Base-by-base conservation (phyloP, 2,797 vertebrate genomes). In the Gymnothorax javanicus region DNA sequence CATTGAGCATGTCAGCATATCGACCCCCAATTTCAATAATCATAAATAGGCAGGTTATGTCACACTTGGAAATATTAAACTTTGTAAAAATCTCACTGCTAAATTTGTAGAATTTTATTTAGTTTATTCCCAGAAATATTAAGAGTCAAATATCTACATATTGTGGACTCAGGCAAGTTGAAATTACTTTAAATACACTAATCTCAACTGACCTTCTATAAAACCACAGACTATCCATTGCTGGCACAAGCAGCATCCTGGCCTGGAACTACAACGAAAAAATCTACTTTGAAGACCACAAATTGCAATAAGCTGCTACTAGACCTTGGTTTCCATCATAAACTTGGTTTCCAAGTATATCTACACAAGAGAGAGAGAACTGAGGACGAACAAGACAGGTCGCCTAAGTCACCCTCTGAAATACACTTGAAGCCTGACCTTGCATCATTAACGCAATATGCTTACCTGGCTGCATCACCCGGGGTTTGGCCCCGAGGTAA, bases 391-490 rank as follows among this genome's bases (percentile, higher is more conserved):
- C 23, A 85, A 20, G 69, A 11, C 25, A 83, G 58, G 57, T 12
- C 7, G 23, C n/a, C 67, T 73, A 27, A 33, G 54, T 43, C 17
- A 27, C 9, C 0, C 57, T 7, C 17, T n/a, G 56, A 81, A 81
- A 33, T 20, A 56, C 33, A 77, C 1, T 52, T 56, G 73, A 0
- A 27, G 17, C 7, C n/a, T 57, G 17, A 50, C 71, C n/a, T 75
- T 67, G 11, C 43, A 50, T 56, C 20, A 79, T 62, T 9, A n/a
- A 87, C 60, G 75, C 82, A 83, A 82, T 85, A 88, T 57, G 58
- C 93, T 96, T 94, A 99, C 98, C 98, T 97, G 97, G 98, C 92
- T 99, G 98, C 98, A 99, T 99, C 93, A 99, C 98, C 86, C 98
- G 95, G 69, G 98, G 98, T 90, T 99, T 99, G 90, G 98, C 98